Conservation (phyloP, 2,888 invertebrate genomes). For the Empis livida region DNA sequence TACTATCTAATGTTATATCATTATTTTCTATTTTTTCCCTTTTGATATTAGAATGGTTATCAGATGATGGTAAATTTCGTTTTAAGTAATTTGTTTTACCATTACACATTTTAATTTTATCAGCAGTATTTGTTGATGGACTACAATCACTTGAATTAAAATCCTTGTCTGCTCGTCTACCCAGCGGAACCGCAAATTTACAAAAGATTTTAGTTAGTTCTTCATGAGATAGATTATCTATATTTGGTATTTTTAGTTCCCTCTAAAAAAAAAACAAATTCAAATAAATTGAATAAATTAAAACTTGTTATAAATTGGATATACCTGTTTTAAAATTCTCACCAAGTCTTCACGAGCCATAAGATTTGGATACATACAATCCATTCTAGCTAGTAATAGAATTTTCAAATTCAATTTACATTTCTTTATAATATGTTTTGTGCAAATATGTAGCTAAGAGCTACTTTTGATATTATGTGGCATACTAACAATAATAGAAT, state of each 20-base stretch:
- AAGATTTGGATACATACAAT: constrained; percentile 13
- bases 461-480: no score
- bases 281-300: background rate
- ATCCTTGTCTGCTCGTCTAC: constrained; percentile 9
- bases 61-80: background rate
- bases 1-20: background rate
- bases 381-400: constrained; percentile 13
- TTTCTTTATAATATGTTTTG: background rate
- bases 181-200: constrained; percentile 21
- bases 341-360: constrained; percentile 18
- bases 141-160: background rate
- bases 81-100: background rate
- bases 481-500: no score
- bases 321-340: constrained; percentile 20
- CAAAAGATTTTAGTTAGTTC: constrained; percentile 20
- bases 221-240: constrained; percentile 15
- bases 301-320: background rate
- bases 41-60: background rate
- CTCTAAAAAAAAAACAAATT: constrained; percentile 16
- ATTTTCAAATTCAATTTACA: constrained; percentile 6
- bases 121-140: background rate
- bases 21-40: background rate
- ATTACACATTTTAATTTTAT: background rate
- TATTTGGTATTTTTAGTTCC: constrained; percentile 15
- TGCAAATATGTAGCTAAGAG: no score